Evolutionary conservation across 2,888 invertebrate species (phyloP).

Genomic region (Lasioglossum malachurum): DNA sequence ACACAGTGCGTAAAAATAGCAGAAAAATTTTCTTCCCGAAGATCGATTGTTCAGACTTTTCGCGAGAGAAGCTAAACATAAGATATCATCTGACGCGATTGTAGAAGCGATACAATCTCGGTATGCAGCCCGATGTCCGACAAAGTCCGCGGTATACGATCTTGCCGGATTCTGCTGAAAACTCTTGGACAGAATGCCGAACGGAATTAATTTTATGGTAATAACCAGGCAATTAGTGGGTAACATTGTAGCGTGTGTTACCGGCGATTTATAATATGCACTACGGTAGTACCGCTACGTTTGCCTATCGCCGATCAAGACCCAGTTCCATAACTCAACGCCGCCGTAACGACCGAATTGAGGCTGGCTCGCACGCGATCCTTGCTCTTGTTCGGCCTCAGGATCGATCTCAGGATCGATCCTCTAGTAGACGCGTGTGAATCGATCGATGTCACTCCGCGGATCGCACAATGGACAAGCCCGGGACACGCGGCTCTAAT

Average conservation of each 20-base stretch:
- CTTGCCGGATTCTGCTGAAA: slow-evolving; percentile 10
- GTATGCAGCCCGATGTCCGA: background rate
- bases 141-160: background rate
- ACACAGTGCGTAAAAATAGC: background rate
- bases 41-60: background rate
- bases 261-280: slow-evolving; percentile 42
- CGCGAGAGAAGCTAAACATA: background rate
- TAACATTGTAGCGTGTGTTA: slow-evolving; percentile 45
- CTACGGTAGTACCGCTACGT: slow-evolving; percentile 49
- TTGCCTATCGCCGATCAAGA: slow-evolving; percentile 55
- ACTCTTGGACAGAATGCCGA: slow-evolving; percentile 17
- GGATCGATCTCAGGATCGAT: slow-evolving; percentile 35
- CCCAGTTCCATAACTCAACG: slow-evolving; percentile 54
- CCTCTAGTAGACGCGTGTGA: slow-evolving; percentile 18
- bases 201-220: slow-evolving; percentile 38
- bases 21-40: background rate
- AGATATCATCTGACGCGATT: background rate
- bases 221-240: slow-evolving; percentile 49
- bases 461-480: background rate
- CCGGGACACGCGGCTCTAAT: background rate
- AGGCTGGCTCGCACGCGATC: slow-evolving; percentile 46
- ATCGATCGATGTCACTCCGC: slow-evolving; percentile 31
- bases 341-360: slow-evolving; percentile 41
- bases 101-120: background rate
- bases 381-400: slow-evolving; percentile 28